These are phyloP conservation scores for Montipora sp. DNA, from an alignment of 64 coral and sea anemone species.

Conservation along the genomic window DNA sequence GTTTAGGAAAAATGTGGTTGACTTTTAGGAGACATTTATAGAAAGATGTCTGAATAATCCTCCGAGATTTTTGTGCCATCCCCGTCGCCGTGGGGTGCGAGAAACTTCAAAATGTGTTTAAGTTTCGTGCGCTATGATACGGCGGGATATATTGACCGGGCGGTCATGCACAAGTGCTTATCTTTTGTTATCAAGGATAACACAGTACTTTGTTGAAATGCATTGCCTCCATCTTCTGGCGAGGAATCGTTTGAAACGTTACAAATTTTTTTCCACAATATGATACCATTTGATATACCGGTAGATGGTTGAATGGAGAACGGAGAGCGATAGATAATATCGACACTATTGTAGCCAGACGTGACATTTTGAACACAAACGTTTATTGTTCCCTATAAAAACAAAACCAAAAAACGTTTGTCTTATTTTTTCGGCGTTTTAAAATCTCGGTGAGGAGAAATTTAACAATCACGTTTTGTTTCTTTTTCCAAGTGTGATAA, in stretches of 20 bases:
- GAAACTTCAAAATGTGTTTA: background rate
- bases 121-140: background rate
- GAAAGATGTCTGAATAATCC: background rate
- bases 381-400: background rate
- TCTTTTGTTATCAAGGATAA: background rate
- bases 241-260: slow-evolving; percentile 15
- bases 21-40: background rate
- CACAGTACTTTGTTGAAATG: background rate
- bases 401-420: background rate
- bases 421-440: background rate
- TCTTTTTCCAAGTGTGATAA: background rate
- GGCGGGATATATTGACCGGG: background rate
- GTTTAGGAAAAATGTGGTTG: background rate
- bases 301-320: background rate
- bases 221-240: background rate
- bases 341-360: background rate
- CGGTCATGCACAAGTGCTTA: background rate
- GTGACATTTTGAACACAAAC: background rate
- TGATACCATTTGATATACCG: too few species aligned
- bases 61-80: background rate
- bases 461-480: background rate
- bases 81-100: too few species aligned
- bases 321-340: background rate
- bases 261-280: too few species aligned
- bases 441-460: background rate